Percentiles rank a stretch among this genome's conserved stretches.
Conservation (phyloP, 2,888 invertebrate species). For the Lypha dubia region DNA sequence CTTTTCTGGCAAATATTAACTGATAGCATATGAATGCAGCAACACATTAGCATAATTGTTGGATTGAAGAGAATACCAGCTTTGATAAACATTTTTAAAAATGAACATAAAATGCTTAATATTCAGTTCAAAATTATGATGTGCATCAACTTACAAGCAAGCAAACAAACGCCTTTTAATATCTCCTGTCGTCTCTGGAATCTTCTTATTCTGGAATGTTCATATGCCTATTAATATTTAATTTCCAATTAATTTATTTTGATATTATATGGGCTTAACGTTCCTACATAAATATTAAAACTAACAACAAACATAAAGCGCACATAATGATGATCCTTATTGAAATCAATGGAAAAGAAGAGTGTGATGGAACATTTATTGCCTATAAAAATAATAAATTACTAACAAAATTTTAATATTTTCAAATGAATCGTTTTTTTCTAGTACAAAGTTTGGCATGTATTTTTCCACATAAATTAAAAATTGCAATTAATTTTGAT, state of each 20-base stretch:
- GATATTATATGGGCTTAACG: background rate
- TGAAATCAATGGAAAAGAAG: background rate
- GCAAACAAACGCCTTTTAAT: background rate
- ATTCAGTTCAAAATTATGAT: background rate
- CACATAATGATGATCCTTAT: background rate
- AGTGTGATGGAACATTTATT: background rate
- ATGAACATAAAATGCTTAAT: background rate
- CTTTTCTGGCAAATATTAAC: slow-evolving; percentile 19
- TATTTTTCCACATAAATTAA: background rate
- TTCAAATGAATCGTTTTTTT: background rate
- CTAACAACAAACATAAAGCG: background rate
- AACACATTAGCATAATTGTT: background rate
- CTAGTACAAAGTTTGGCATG: background rate
- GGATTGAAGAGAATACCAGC: too few relatives aligned
- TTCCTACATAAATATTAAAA: background rate
- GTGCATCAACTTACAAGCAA: background rate
- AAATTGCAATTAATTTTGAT: background rate
- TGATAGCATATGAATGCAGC: slow-evolving; percentile 16
- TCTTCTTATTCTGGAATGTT: background rate
- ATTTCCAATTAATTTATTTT: slow-evolving; percentile 8
- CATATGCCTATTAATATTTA: background rate
- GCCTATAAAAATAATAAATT: background rate
- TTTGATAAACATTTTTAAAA: background rate
- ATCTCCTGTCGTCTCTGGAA: background rate
- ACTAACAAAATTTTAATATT: background rate